These are phyloP conservation scores for Beris morrisii DNA, from an alignment of 2,888 invertebrate genomes.

Conservation along the genomic window DNA sequence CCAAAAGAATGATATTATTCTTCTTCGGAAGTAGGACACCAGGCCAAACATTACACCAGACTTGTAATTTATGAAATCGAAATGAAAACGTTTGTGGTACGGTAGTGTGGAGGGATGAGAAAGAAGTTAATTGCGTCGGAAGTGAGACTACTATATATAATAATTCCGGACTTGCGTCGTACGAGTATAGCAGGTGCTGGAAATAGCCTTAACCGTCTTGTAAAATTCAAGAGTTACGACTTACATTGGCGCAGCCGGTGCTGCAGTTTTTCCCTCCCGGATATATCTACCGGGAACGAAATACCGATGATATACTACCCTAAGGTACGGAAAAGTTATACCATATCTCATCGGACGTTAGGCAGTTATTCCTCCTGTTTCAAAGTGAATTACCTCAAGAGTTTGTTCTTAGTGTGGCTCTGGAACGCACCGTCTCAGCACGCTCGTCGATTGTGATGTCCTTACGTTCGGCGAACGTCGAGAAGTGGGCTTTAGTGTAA, in stretches of 20 bases:
- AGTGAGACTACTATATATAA: conserved; percentile 14
- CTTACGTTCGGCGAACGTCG: too few species aligned
- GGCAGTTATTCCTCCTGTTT: background rate
- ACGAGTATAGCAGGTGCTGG: conserved; percentile 20
- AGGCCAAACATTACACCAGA: background rate
- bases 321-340: conserved; percentile 25
- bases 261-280: conserved; percentile 15
- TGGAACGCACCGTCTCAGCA: too few species aligned
- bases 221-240: conserved; percentile 30
- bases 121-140: conserved; percentile 13
- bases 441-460: too few species aligned
- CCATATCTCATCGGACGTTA: conserved; percentile 25
- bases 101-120: background rate
- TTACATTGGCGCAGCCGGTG: background rate
- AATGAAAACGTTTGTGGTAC: conserved; percentile 4
- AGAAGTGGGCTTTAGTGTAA: background rate
- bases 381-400: conserved; percentile 27
- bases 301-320: conserved; percentile 27
- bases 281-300: conserved; percentile 26
- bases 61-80: conserved; percentile 8
- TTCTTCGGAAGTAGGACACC: too few species aligned
- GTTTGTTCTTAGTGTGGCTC: conserved; percentile 1
- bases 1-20: too few species aligned
- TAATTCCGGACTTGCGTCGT: conserved; percentile 22
- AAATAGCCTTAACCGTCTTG: conserved; percentile 26